Percentiles rank a stretch among this genome's conserved stretches.
Evolutionary conservation across 1,140 invertebrate genomes (phyloP).

Genomic region (Drosophila arawakana): DNA sequence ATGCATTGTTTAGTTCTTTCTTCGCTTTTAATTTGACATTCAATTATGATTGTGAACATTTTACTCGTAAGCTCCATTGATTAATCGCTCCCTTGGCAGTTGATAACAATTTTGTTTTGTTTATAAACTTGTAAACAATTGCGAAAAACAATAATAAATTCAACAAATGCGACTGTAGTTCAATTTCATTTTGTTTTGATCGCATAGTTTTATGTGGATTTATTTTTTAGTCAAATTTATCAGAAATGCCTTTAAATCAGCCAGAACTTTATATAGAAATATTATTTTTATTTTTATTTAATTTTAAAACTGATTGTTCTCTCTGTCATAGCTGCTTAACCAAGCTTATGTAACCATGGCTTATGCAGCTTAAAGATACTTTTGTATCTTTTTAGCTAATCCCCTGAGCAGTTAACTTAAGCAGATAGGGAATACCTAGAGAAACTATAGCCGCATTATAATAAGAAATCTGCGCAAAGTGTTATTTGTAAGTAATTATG

Average conservation of each 20-base stretch:
- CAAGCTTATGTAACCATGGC: too few species aligned
- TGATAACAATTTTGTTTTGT: constrained; percentile 24
- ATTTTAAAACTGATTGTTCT: too few species aligned
- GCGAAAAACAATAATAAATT: constrained; percentile 18
- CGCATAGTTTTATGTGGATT: too few species aligned
- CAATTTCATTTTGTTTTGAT: neutral
- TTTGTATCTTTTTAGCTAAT: constrained; percentile 20
- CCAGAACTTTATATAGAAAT: too few species aligned
- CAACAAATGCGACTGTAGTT: constrained; percentile 1
- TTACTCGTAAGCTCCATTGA: constrained; percentile 28
- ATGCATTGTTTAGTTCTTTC: neutral
- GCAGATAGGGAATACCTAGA: constrained; percentile 1
- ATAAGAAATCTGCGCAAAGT: constrained; percentile 1
- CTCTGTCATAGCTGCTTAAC: neutral
- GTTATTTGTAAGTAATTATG: constrained; percentile 51
- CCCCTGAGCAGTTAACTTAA: neutral
- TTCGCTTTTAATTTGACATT: constrained; percentile 27
- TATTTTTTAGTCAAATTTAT: too few species aligned
- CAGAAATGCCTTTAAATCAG: too few species aligned
- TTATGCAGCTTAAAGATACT: neutral
- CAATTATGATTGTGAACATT: constrained; percentile 31
- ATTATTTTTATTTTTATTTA: too few species aligned
- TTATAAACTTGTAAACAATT: constrained; percentile 23
- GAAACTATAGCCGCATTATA: neutral
- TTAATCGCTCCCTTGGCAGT: constrained; percentile 40